A percentile compares a stretch with the other conserved stretches of the same genome.
These are phyloP conservation scores for Pandemis corylana DNA, from an alignment of 2,888 invertebrate genomes.

Conservation along the genomic window DNA sequence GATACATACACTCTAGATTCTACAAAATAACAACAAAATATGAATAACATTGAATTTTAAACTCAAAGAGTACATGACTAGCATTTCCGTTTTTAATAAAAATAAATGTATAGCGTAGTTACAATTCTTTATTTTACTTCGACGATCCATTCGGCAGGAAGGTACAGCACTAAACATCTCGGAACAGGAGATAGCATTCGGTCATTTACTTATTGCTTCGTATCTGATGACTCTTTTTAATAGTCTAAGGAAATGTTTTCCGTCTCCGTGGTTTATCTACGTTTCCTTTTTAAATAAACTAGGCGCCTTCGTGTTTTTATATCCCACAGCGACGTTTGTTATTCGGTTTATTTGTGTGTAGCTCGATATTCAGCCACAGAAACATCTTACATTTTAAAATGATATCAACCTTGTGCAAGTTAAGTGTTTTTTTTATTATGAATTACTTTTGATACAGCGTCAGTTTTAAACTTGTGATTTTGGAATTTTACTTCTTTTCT, in stretches of 20 bases:
- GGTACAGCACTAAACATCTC: slow-evolving; percentile 24
- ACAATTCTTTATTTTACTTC: background rate
- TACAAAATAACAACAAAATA: background rate
- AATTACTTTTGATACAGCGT: background rate
- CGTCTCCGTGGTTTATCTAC: slow-evolving; percentile 70
- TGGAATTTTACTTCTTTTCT: background rate
- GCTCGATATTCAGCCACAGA: slow-evolving; percentile 15
- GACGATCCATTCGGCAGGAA: background rate
- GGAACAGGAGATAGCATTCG: slow-evolving; percentile 57
- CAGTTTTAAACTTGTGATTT: background rate
- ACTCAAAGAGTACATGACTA: background rate
- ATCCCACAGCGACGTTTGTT: slow-evolving; percentile 30
- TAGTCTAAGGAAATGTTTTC: slow-evolving; percentile 66
- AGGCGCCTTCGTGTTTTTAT: slow-evolving; percentile 45
- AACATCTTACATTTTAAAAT: slow-evolving; percentile 7
- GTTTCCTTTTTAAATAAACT: slow-evolving; percentile 56
- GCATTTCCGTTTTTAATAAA: slow-evolving; percentile 10
- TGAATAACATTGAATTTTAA: background rate
- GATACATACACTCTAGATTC: too few species aligned
- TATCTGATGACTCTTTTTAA: slow-evolving; percentile 67
- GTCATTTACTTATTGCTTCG: slow-evolving; percentile 77
- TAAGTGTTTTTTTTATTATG: background rate
- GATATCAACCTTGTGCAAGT: background rate
- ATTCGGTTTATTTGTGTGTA: slow-evolving; percentile 25
- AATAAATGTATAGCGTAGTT: background rate